Conservation (phyloP, 2,888 invertebrate species). For the Dynastes grantii region DNA sequence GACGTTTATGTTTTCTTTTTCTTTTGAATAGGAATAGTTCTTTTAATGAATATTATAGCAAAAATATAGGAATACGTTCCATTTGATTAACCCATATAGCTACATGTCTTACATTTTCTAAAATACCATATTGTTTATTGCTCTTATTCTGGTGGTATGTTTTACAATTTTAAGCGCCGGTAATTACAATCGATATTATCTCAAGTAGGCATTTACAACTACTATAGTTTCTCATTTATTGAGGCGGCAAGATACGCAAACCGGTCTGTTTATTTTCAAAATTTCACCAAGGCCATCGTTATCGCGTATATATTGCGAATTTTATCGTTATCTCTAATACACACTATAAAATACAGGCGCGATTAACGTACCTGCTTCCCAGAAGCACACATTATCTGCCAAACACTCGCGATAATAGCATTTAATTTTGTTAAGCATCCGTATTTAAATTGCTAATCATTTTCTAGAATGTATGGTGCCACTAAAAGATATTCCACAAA, state of each 20-base stretch:
- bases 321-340: constrained; percentile 24
- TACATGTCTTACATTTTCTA: neutral
- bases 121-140: too few species aligned
- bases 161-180: too few species aligned
- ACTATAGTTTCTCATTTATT: constrained; percentile 20
- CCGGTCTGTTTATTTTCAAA: constrained; percentile 22
- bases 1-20: too few species aligned
- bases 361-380: constrained; percentile 40
- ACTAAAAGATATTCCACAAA: neutral
- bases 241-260: neutral
- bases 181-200: neutral
- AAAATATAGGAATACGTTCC: too few species aligned
- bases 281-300: constrained; percentile 9
- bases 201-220: constrained; percentile 1
- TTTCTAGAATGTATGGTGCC: constrained; percentile 42
- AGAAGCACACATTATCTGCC: constrained; percentile 34
- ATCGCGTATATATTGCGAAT: constrained; percentile 15
- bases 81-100: too few species aligned
- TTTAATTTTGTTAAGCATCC: constrained; percentile 25
- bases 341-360: constrained; percentile 18
- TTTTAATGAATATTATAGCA: too few species aligned
- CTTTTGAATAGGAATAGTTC: too few species aligned
- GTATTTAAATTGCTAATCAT: constrained; percentile 44
- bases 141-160: too few species aligned
- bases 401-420: constrained; percentile 15